Evolutionary conservation across 2,113 vertebrate species (phyloP), one percentile per base, ranked within the genome.

Genomic region (Boulengeromyrus knoepffleri): DNA sequence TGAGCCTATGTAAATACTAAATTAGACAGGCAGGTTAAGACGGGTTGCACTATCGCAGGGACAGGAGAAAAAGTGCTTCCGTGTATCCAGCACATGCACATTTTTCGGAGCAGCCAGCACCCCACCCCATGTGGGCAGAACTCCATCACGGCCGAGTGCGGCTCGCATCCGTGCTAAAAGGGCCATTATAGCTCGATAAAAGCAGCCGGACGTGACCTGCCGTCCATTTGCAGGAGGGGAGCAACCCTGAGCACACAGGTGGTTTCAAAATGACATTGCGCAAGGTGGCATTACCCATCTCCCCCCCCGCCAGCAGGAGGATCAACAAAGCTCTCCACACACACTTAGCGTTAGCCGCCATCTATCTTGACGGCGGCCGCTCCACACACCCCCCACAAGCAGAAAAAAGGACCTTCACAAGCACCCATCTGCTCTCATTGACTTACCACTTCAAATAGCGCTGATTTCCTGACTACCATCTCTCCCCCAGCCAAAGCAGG

Each of bases 271-370:
- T 9, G 27, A 39, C 15, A 77, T 39, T 24, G 39, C 39, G 39
- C 80, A 84, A n/a, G 42, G 36, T 39, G 19, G 21, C 42, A 84
- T 84, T 24, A 84, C 19, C 17, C 42, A 45, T 21, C 66, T 3
- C 27, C 7, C 62, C 7, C 62, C 12, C 66, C 0, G 0, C 27
- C 36, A 88, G 85, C 58, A 85, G 86, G 91, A n/a, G 88, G 3
- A 31, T 49, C 70, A 93, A 92, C 91, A 91, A 93, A 94, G 93
- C 94, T 93, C 94, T 95, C 45, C 1, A 66, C 49, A n/a, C 45
- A 62, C 27, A 87, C 93, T 50, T 87, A 91, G 93, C 92, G 88
- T 87, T 13, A 49, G 62, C 17, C 12, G 5, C 13, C 50, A 56
- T 88, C 90, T 88, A 89, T 85, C 80, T 56, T 88, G 19, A 13